Conservation (phyloP, 2,888 invertebrate genomes). For the Andrena dorsata region DNA sequence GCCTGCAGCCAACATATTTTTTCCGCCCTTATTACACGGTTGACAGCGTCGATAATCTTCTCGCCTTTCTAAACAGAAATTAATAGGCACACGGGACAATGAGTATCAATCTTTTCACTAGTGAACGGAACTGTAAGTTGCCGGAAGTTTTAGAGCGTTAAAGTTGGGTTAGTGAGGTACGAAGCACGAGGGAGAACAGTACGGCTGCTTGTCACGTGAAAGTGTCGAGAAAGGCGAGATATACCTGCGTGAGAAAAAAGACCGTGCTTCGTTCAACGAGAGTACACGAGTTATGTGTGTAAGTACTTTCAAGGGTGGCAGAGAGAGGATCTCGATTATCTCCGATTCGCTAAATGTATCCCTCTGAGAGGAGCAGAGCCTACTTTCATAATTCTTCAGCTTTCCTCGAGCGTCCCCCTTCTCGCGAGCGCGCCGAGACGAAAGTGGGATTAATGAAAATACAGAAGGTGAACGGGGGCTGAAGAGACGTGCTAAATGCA, state of each 20-base stretch:
- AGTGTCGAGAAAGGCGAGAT: no score
- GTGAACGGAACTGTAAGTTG: neutral
- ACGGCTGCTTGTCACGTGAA: no score
- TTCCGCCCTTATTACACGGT: neutral
- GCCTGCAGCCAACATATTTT: neutral
- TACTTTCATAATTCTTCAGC: conserved; percentile 54
- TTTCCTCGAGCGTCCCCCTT: conserved; percentile 31
- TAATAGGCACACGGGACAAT: neutral
- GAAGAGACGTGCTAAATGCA: conserved; percentile 76
- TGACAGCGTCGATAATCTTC: conserved; percentile 8
- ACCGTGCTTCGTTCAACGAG: no score
- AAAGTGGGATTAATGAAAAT: conserved; percentile 81
- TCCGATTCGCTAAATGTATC: neutral
- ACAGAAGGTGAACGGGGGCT: conserved; percentile 68
- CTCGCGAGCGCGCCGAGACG: conserved; percentile 69
- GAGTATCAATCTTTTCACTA: neutral
- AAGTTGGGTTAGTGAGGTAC: no score
- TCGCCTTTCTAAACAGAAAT: conserved; percentile 5
- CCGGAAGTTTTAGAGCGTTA: no score
- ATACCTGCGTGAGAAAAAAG: no score
- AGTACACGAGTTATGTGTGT: no score
- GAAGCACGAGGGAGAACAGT: neutral
- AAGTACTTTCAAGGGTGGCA: neutral
- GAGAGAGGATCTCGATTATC: conserved; percentile 8
- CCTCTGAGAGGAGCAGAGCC: conserved; percentile 17